Conservation (phyloP, 2,113 vertebrate genomes). For the Erinaceus europaeus region DNA sequence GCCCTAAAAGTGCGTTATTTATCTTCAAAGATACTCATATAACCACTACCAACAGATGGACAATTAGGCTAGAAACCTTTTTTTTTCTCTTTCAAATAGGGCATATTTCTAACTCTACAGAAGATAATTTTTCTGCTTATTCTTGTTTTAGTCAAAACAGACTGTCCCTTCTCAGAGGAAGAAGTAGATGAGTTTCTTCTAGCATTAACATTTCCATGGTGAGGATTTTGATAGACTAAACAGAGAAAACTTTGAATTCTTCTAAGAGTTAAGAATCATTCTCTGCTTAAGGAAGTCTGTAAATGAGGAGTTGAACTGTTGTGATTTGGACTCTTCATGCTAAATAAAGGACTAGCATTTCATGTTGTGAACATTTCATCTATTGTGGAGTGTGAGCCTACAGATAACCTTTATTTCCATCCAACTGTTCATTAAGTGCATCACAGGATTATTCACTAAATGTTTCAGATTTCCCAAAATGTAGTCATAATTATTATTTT, state of each 20-base stretch:
- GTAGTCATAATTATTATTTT: slow-evolving; percentile 47
- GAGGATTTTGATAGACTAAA: slow-evolving; percentile 72
- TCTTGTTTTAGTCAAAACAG: slow-evolving; percentile 71
- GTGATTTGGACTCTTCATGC: slow-evolving; percentile 56
- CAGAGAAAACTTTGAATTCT: slow-evolving; percentile 59
- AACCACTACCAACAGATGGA: neutral
- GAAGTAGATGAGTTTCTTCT: slow-evolving; percentile 53
- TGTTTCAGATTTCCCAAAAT: slow-evolving; percentile 43
- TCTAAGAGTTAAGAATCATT: slow-evolving; percentile 59
- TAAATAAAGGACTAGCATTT: slow-evolving; percentile 61
- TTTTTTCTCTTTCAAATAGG: slow-evolving; percentile 42
- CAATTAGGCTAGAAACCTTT: slow-evolving; percentile 38
- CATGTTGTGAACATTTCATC: slow-evolving; percentile 43
- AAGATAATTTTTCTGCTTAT: slow-evolving; percentile 62
- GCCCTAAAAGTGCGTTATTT: slow-evolving; percentile 8
- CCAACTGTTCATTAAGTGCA: slow-evolving; percentile 60
- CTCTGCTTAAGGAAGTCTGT: slow-evolving; percentile 37
- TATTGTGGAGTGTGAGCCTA: slow-evolving; percentile 48
- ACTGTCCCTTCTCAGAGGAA: slow-evolving; percentile 36
- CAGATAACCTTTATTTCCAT: slow-evolving; percentile 58
- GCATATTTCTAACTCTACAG: slow-evolving; percentile 48
- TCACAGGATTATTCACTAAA: slow-evolving; percentile 49
- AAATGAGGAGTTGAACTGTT: slow-evolving; percentile 57
- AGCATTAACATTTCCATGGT: slow-evolving; percentile 65
- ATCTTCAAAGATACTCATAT: slow-evolving; percentile 24